Percentiles rank a stretch among this genome's conserved stretches.
Evolutionary conservation across 2,797 vertebrate genomes (phyloP).

Genomic region (Cossypha dichroa): DNA sequence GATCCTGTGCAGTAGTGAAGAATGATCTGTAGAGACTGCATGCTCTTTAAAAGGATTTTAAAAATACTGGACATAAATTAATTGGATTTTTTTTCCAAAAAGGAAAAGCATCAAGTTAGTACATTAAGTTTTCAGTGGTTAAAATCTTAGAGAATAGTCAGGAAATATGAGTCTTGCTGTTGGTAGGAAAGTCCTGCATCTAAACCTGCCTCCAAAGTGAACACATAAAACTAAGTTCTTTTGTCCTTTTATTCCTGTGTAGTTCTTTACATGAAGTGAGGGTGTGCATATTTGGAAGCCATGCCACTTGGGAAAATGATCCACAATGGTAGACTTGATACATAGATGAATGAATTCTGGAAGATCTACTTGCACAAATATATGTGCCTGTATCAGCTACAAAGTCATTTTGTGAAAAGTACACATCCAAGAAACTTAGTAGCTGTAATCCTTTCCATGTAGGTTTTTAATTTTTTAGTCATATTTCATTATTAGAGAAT

Average conservation of each 20-base stretch:
- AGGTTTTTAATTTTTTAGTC: conserved; percentile 30
- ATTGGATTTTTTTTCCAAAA: neutral
- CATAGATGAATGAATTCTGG: neutral
- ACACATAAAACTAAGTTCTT: neutral
- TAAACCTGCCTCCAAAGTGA: neutral
- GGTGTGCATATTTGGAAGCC: neutral
- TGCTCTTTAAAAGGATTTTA: neutral
- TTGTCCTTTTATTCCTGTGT: neutral
- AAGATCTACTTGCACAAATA: neutral
- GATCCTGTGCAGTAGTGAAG: neutral
- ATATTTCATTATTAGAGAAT: conserved; percentile 21
- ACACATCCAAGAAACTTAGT: conserved; percentile 2
- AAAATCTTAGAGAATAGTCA: neutral
- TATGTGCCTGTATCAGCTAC: neutral
- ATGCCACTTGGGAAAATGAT: neutral
- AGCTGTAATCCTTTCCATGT: conserved; percentile 14
- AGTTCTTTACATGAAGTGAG: neutral
- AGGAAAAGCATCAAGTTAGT: neutral
- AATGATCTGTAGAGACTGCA: neutral
- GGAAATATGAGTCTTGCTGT: neutral
- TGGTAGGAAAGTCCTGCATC: neutral
- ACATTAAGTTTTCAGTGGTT: neutral
- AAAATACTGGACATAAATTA: neutral
- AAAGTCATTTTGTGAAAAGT: neutral
- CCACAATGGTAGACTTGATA: neutral